Evolutionary conservation across 2,888 invertebrate genomes (phyloP), one percentile per base, ranked within the genome.

Genomic region (Megastigmus dorsalis): DNA sequence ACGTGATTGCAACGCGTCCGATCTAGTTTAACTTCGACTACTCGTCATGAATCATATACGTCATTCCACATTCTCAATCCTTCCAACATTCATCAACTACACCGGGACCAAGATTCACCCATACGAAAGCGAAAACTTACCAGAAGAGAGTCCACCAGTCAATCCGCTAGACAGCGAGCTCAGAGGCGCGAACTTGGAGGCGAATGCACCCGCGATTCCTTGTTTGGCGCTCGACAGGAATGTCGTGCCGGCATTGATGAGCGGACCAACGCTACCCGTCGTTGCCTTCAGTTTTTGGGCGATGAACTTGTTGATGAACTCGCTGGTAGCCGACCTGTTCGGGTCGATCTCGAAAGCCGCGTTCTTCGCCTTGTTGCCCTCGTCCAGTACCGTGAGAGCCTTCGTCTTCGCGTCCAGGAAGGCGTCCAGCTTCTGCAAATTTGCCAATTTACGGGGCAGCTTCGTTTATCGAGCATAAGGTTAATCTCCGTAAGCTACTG

Each of bases 341-440:
- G 91, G 83, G 82, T 92, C 92, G 83, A 95, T 95, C 57, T 93
- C 93, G 84, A 92, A 93, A 82, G 93, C 93, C 79, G 91, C 92
- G 88, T 95, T 95, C 87, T 95, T 92, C 82, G 91, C 93, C 80
- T 93, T 92, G 88, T 95, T 95, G 79, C 92, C 88, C 63, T 90
- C 90, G 88, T 95, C 95, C 84, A 95, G 88, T 60, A 91, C 91
- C 68, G 91, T 90, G 74, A 95, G 90, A 81, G 93, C 91, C 36
- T 91, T 91, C 43, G 94, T 95, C 89, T 95, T 95, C 62, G 94
- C 92, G 84, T 95, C 95, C 88, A 95, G 91, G 88, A 95, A 91
- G 78, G 93, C 92, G 89, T 95, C 94, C 89, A 95, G 91, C 93
- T 95, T 95, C 95, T 95, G 90, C 78, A 91, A 84, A 9, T 57